Evolutionary conservation across 30 jellyfish, hydroid and myxozoan genomes (phyloP), one percentile per base, ranked within the genome.

Genomic region (Aurelia sp.): DNA sequence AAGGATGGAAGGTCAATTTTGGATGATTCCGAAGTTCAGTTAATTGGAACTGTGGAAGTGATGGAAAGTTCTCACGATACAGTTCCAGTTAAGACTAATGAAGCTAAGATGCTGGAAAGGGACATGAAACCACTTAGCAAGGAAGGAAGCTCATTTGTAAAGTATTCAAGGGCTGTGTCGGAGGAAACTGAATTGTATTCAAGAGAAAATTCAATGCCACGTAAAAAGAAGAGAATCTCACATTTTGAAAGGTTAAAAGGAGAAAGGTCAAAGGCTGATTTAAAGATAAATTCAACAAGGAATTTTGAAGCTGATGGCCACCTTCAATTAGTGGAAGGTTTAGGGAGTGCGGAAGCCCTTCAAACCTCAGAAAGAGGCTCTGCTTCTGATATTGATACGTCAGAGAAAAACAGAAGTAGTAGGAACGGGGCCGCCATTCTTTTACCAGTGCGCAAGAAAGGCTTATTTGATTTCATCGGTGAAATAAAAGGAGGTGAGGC

Each of bases 391-490:
- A 12, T 18, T 59, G 11, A 18, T 18, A 21, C 33, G 27, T n/a
- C 11, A 12, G 23, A n/a, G 23, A 59, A 59, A 13, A 33, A 11
- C 15, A 35, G 60, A 11, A 30, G 35, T 16, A 55, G 59, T 6
- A 27, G 19, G 19, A 47, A 21, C 3, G 21, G 15, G 47, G 44
- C 30, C 4, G 37, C 33, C 13, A 6, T 9, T 16, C 23, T 13
- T 13, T 74, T 74, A 13, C 85, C 73, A 11, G 17, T 74, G 12
- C 58, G 59, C 22, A 52, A 30, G 62, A 74, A 53, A 74, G 73
- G 85, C 8, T 52, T 74, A 22, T 74, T 74, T 74, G 85, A 74
- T 55, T 74, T 51, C 59, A 51, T 74, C 15, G 85, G 85, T 10
- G 85, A 53, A 11, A 21, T 74, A 19, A 52, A 55, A 59, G 69